A percentile compares a stretch with the other conserved stretches of the same genome.
Conservation (phyloP, 2,888 invertebrate species). For the Eupelmus urozonus region DNA sequence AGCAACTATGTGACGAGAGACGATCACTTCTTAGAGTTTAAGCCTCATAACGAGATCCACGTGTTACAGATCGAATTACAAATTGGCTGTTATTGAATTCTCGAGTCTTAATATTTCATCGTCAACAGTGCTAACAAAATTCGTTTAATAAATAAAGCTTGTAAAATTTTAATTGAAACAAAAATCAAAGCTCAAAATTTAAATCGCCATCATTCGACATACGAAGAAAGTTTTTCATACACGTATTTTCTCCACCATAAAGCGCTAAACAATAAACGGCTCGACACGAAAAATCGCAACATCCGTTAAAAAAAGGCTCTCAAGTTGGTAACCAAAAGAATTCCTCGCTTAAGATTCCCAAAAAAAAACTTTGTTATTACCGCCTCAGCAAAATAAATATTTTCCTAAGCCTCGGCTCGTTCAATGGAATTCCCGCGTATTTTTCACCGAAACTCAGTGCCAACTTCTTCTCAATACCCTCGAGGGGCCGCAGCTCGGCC, state of each 20-base stretch:
- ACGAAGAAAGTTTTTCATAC: too few species aligned
- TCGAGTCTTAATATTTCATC: too few species aligned
- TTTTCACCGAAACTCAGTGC: conserved; percentile 24
- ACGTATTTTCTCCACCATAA: too few species aligned
- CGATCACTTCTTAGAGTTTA: background rate
- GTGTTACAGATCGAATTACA: background rate
- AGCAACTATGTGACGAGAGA: background rate
- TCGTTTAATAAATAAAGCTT: too few species aligned
- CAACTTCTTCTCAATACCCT: conserved; percentile 11
- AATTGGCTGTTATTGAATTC: background rate
- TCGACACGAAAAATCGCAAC: too few species aligned
- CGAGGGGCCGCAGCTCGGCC: background rate
- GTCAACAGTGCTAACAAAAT: too few species aligned
- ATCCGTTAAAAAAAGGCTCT: too few species aligned
- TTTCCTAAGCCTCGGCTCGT: conserved; percentile 2
- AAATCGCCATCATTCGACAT: too few species aligned
- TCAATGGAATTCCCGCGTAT: conserved; percentile 14
- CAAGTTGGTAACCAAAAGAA: background rate
- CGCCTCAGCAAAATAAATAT: conserved; percentile 43
- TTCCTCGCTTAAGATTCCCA: background rate
- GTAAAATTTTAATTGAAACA: too few species aligned
- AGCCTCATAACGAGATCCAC: background rate
- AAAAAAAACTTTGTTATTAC: conserved; percentile 23
- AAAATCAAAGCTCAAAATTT: too few species aligned
- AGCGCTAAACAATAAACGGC: too few species aligned